phyloP scores from a whole-genome alignment of 2,113 vertebrate species.

The Peucedramus taeniatus region DNA sequence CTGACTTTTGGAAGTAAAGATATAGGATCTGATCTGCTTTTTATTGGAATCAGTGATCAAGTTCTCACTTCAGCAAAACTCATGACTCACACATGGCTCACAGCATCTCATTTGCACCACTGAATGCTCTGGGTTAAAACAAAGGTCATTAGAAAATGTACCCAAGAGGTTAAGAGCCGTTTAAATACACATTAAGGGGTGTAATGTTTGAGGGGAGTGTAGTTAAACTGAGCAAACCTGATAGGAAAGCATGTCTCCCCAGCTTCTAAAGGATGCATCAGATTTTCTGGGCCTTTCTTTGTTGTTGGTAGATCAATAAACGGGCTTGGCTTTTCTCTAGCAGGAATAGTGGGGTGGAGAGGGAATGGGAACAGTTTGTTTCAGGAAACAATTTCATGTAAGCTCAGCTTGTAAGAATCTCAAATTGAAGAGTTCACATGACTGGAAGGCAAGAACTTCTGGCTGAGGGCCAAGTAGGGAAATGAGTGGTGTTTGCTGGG shows the following conservation, averaged over 20 bases:
- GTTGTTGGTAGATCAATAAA: not conserved
- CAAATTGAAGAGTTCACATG: constrained; percentile 24
- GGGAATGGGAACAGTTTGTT: not conserved
- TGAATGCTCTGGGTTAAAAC: not conserved
- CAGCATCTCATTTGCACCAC: not conserved
- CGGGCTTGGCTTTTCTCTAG: not conserved
- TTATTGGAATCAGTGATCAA: not conserved
- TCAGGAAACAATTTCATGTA: constrained; percentile 41
- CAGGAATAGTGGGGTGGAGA: not conserved
- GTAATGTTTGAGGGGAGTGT: not conserved
- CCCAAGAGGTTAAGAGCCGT: not conserved
- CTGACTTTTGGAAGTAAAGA: not conserved
- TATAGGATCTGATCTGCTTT: not conserved
- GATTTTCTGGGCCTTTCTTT: not conserved
- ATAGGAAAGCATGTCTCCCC: not conserved
- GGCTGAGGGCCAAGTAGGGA: not conserved
- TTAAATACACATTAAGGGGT: constrained; percentile 19
- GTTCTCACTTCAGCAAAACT: not conserved
- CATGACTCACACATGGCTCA: not conserved
- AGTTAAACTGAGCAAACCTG: not conserved
- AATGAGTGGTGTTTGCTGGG: not conserved
- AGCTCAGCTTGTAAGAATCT: constrained; percentile 43
- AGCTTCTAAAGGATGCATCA: not conserved
- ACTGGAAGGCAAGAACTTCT: constrained; percentile 48
- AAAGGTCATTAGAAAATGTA: constrained; percentile 20